Percentiles rank a stretch among this genome's conserved stretches.
phyloP scores from a whole-genome alignment of 2,888 invertebrate species.

The Brassicogethes aeneus region DNA sequence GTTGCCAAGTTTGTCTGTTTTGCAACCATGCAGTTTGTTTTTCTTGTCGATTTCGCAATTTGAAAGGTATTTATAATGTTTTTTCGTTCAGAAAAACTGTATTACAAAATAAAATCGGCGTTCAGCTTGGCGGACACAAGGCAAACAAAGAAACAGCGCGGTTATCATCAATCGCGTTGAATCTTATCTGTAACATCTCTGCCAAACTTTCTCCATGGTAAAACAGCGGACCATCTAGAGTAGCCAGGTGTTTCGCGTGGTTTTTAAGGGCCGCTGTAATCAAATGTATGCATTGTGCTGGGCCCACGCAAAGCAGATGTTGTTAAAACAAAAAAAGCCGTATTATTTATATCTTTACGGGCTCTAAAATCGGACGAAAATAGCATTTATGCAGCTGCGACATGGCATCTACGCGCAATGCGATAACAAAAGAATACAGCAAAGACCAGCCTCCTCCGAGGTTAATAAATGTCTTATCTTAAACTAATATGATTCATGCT shows the following conservation, averaged over 20 bases:
- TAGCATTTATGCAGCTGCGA: conserved; percentile 33
- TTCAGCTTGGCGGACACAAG: too few species aligned
- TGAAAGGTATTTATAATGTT: too few species aligned
- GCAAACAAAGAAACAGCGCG: conserved; percentile 1
- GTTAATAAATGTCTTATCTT: conserved; percentile 20
- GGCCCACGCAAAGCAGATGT: conserved; percentile 29
- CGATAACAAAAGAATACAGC: conserved; percentile 15
- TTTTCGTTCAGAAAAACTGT: too few species aligned
- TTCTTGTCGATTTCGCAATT: too few species aligned
- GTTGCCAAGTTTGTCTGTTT: too few species aligned
- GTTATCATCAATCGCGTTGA: too few species aligned
- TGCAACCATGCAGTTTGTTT: too few species aligned
- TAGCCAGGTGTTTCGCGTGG: background rate
- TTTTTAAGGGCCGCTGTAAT: background rate
- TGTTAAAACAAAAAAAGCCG: conserved; percentile 31
- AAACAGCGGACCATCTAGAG: background rate
- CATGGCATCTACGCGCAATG: conserved; percentile 15
- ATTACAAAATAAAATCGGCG: too few species aligned
- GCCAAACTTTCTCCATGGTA: conserved; percentile 2
- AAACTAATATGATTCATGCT: conserved; percentile 26
- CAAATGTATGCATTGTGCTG: background rate
- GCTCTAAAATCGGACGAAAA: too few species aligned
- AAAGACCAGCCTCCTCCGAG: conserved; percentile 17
- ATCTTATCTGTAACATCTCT: conserved; percentile 31
- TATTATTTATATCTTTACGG: conserved; percentile 37